phyloP scores from a whole-genome alignment of 64 coral and sea anemone species.

The Catalaphyllia jardinei region DNA sequence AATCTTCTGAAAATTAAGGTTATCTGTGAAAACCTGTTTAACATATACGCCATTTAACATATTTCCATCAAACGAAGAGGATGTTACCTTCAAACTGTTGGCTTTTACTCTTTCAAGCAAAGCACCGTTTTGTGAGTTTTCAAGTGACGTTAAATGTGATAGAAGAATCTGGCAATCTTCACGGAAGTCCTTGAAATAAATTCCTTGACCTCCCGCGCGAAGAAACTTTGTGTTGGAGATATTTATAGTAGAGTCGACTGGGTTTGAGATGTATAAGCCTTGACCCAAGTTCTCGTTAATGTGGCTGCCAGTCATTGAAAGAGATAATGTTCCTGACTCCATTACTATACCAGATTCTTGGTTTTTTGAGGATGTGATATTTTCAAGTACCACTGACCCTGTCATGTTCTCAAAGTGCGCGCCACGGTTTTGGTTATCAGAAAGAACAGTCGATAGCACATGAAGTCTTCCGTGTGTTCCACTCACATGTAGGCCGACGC shows the following conservation, averaged over 20 bases:
- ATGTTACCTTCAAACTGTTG: neutral
- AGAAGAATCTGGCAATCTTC: neutral
- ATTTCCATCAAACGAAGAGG: slow-evolving; percentile 23
- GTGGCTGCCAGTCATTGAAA: neutral
- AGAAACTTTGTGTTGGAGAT: neutral
- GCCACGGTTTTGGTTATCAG: neutral
- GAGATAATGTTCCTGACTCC: neutral
- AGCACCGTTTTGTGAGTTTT: neutral
- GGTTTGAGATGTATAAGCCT: slow-evolving; percentile 15
- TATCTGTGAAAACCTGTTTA: neutral
- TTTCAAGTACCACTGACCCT: neutral
- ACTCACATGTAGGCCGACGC: neutral
- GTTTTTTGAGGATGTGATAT: neutral
- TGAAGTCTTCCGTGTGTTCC: neutral
- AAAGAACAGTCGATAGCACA: neutral
- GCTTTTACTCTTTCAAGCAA: neutral
- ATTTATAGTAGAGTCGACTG: slow-evolving; percentile 17
- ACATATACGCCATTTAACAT: slow-evolving; percentile 10
- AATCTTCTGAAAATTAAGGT: neutral
- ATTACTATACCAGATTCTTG: neutral
- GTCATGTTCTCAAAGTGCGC: neutral
- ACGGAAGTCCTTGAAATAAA: neutral
- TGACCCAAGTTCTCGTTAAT: neutral
- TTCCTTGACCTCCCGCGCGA: neutral
- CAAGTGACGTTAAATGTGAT: neutral